A percentile compares a stretch with the other conserved stretches of the same genome.
These are phyloP conservation scores for Drosophila eohydei DNA, from an alignment of 2,888 invertebrate genomes.

Conservation along the genomic window DNA sequence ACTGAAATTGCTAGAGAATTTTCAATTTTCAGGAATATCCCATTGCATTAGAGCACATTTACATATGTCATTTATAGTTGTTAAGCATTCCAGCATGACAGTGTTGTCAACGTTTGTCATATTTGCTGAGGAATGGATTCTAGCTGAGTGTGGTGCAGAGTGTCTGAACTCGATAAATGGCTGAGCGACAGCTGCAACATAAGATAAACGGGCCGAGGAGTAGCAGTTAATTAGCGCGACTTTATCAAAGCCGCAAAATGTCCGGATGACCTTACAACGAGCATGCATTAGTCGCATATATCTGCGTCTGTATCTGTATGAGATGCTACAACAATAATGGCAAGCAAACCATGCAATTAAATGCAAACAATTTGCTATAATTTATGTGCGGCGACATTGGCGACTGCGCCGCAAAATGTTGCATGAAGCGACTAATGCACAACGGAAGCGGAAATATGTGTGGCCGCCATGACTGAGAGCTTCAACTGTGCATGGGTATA, in stretches of 20 bases:
- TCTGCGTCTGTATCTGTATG: slow-evolving; percentile 24
- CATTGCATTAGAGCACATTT: no score
- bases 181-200: slow-evolving; percentile 47
- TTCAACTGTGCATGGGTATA: slow-evolving; percentile 1
- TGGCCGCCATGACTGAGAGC: slow-evolving; percentile 48
- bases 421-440: slow-evolving; percentile 69
- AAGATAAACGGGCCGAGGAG: slow-evolving; percentile 65
- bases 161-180: slow-evolving; percentile 46
- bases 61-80: not conserved
- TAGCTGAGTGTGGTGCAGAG: slow-evolving; percentile 5
- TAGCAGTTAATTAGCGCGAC: slow-evolving; percentile 74
- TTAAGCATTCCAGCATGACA: slow-evolving; percentile 21
- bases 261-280: slow-evolving; percentile 18
- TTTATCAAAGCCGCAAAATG: slow-evolving; percentile 54
- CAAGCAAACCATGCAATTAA: slow-evolving; percentile 67
- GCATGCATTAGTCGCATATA: slow-evolving; percentile 3
- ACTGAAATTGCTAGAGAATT: no score
- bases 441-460: slow-evolving; percentile 80
- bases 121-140: slow-evolving; percentile 41
- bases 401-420: slow-evolving; percentile 50
- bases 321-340: slow-evolving; percentile 43
- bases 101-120: slow-evolving; percentile 58
- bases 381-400: slow-evolving; percentile 68
- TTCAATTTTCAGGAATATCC: no score
- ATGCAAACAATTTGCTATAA: slow-evolving; percentile 80